phyloP scores from a whole-genome alignment of 1,140 invertebrate species.

The Pygmarrhopalites habei region DNA sequence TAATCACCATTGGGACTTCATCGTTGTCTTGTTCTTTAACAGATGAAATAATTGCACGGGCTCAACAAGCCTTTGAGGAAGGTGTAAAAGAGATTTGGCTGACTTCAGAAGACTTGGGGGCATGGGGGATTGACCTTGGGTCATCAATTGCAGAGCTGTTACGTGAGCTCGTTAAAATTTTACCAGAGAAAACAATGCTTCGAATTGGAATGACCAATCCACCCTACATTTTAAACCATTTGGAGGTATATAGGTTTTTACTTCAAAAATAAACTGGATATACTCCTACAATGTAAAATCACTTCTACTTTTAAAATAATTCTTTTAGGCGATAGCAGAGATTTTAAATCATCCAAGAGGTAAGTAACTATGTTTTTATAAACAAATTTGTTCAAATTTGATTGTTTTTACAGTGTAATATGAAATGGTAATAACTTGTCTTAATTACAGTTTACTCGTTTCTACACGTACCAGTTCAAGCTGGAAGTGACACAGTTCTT shows the following conservation, averaged over 20 bases:
- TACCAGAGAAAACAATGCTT: slow-evolving; percentile 50
- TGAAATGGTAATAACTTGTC: too few species aligned
- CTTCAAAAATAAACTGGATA: too few species aligned
- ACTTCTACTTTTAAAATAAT: slow-evolving; percentile 3
- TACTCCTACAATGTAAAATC: neutral
- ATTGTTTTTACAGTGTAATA: too few species aligned
- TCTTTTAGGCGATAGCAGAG: slow-evolving; percentile 66
- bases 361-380: too few species aligned
- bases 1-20: neutral
- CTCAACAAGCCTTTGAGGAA: slow-evolving; percentile 77
- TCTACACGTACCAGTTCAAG: slow-evolving; percentile 94
- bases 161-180: slow-evolving; percentile 76
- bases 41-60: slow-evolving; percentile 71
- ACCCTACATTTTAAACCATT: slow-evolving; percentile 91
- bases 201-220: slow-evolving; percentile 96
- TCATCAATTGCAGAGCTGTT: slow-evolving; percentile 78
- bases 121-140: slow-evolving; percentile 91
- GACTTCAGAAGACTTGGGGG: slow-evolving; percentile 95
- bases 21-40: too few species aligned
- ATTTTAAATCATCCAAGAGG: slow-evolving; percentile 77
- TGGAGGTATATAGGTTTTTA: slow-evolving; percentile 50
- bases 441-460: slow-evolving; percentile 97
- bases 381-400: too few species aligned
- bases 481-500: slow-evolving; percentile 86
- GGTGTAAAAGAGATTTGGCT: slow-evolving; percentile 97